Percentiles rank a stretch among this genome's conserved stretches.
Conservation (phyloP, 2,888 invertebrate species). For the Zygaena filipendulae region DNA sequence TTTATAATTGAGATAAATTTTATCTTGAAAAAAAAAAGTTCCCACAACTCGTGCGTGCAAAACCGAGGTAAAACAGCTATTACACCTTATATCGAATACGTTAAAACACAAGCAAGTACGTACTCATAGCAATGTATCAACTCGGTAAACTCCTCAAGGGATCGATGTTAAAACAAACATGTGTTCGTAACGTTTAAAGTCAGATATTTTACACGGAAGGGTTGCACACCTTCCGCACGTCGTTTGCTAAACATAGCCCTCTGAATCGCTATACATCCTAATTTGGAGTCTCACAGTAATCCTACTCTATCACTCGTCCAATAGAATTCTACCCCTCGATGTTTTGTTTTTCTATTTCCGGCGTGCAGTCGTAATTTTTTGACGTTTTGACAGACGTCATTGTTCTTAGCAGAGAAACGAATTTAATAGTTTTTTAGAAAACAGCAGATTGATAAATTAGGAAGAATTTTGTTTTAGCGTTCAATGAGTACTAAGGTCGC, state of each 20-base stretch:
- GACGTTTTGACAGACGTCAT: constrained; percentile 38
- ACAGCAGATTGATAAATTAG: too few relatives aligned
- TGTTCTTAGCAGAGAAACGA: constrained; percentile 22
- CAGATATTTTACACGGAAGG: constrained; percentile 60
- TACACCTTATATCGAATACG: too few relatives aligned
- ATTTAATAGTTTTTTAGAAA: constrained; percentile 15
- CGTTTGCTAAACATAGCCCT: constrained; percentile 51
- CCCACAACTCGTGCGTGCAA: too few relatives aligned
- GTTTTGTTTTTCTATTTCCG: constrained; percentile 55
- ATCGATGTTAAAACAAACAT: constrained; percentile 52
- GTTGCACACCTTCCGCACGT: constrained; percentile 41
- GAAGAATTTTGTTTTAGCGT: constrained; percentile 39
- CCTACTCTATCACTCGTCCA: constrained; percentile 40
- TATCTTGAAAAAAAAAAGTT: too few relatives aligned
- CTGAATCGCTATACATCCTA: constrained; percentile 21
- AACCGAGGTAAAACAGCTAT: too few relatives aligned
- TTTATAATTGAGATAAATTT: too few relatives aligned
- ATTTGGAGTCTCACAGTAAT: constrained; percentile 38
- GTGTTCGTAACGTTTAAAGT: constrained; percentile 55
- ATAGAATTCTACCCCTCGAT: constrained; percentile 39
- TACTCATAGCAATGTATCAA: too few relatives aligned
- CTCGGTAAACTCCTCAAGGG: constrained; percentile 36
- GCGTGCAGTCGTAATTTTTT: constrained; percentile 29
- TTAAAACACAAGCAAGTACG: too few relatives aligned
- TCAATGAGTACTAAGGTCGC: constrained; percentile 45